These are phyloP conservation scores for Micrasema minimum DNA, from an alignment of 1,140 invertebrate species.

Conservation along the genomic window DNA sequence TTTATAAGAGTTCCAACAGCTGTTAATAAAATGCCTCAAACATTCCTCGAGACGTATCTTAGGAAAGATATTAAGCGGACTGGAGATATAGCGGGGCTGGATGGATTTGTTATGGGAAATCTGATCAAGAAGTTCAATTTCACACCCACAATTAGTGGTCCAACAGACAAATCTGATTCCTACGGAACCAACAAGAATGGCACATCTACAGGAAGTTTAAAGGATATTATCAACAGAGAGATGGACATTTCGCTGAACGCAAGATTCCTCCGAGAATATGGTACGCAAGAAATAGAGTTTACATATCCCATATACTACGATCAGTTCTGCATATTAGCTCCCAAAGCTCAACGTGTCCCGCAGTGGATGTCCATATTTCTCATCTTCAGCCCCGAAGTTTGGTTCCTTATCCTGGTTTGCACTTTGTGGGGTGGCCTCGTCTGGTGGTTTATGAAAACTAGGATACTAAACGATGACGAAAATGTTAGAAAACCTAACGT, in stretches of 20 bases:
- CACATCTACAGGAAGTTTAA: slow-evolving; percentile 57
- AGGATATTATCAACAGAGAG: slow-evolving; percentile 56
- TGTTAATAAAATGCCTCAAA: not conserved
- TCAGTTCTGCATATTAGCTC: slow-evolving; percentile 60
- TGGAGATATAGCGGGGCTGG: slow-evolving; percentile 51
- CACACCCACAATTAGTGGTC: slow-evolving; percentile 49
- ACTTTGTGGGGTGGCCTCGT: slow-evolving; percentile 49
- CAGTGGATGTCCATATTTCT: slow-evolving; percentile 58
- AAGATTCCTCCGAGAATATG: slow-evolving; percentile 59
- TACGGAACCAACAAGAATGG: slow-evolving; percentile 58
- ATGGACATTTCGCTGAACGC: slow-evolving; percentile 60
- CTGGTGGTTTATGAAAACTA: slow-evolving; percentile 55
- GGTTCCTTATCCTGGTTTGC: slow-evolving; percentile 55
- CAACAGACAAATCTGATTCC: slow-evolving; percentile 50
- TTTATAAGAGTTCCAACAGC: slow-evolving; percentile 42
- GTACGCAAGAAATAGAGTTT: slow-evolving; percentile 55
- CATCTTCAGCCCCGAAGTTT: slow-evolving; percentile 56
- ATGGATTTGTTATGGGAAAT: slow-evolving; percentile 56
- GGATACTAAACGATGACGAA: not conserved
- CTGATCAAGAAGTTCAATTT: slow-evolving; percentile 59
- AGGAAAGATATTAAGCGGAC: slow-evolving; percentile 34
- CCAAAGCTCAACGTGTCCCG: slow-evolving; percentile 59
- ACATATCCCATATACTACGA: slow-evolving; percentile 58
- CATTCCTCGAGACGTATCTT: slow-evolving; percentile 29
- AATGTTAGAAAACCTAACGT: not conserved